Evolutionary conservation across 1,140 invertebrate species (phyloP).

Genomic region (Teleopsis dalmanni): DNA sequence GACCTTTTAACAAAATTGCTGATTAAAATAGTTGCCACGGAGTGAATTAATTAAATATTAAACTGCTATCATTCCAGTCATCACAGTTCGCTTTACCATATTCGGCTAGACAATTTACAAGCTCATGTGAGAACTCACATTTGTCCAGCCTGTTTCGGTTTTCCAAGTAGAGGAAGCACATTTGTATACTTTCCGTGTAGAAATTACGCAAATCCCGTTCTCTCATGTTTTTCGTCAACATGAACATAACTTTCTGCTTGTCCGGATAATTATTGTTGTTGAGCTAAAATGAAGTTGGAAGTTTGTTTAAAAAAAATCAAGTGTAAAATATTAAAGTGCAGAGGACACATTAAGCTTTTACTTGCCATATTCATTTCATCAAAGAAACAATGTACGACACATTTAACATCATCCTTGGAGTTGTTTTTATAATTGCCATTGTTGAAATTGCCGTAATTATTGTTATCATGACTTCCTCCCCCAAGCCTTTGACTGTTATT

Average conservation of each 20-base stretch:
- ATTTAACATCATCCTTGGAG: constrained; percentile 22
- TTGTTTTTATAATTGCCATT: constrained; percentile 7
- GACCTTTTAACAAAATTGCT: no score
- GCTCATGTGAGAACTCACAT: constrained; percentile 47
- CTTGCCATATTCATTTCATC: constrained; percentile 50
- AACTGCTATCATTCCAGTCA: constrained; percentile 47
- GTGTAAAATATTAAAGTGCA: not conserved
- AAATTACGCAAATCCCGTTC: constrained; percentile 50
- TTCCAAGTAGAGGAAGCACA: constrained; percentile 50
- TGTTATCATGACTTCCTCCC: constrained; percentile 14
- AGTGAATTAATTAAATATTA: constrained; percentile 12
- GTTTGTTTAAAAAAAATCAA: not conserved
- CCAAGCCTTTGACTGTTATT: constrained; percentile 9
- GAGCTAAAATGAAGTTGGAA: constrained; percentile 31
- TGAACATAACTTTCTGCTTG: constrained; percentile 47
- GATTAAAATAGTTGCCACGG: no score
- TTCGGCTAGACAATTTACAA: constrained; percentile 49
- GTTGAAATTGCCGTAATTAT: constrained; percentile 18
- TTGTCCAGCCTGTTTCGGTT: constrained; percentile 46
- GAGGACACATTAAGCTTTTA: not conserved
- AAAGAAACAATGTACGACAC: constrained; percentile 50
- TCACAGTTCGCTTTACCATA: constrained; percentile 51
- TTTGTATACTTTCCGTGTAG: constrained; percentile 49
- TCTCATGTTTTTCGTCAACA: constrained; percentile 48
- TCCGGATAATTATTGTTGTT: constrained; percentile 49